Percentiles rank a stretch among this genome's conserved stretches.
phyloP scores from a whole-genome alignment of 2,113 vertebrate genomes.

The Anser cygnoides region DNA sequence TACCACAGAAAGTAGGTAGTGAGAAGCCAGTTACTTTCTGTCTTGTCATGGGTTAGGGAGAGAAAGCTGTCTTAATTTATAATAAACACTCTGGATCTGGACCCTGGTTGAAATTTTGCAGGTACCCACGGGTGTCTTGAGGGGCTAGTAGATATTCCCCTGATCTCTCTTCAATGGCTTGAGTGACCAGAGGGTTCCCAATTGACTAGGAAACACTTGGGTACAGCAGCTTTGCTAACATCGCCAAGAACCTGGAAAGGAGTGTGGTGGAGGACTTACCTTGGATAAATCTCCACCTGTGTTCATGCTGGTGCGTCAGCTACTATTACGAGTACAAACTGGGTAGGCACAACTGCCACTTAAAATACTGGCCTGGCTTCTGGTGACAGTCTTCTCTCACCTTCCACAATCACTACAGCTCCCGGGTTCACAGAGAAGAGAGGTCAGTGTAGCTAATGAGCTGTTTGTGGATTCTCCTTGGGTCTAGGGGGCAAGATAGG shows the following conservation, averaged over 20 bases:
- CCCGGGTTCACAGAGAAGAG: neutral
- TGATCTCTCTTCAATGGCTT: neutral
- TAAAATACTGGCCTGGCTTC: neutral
- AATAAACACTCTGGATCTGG: neutral
- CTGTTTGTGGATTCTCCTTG: neutral
- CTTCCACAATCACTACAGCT: neutral
- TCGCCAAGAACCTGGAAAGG: neutral
- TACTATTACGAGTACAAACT: neutral
- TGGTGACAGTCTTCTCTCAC: neutral
- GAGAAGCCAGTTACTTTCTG: neutral
- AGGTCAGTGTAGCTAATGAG: neutral
- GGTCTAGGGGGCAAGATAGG: neutral
- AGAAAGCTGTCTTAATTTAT: rapidly evolving
- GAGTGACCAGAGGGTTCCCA: neutral
- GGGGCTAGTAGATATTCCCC: neutral
- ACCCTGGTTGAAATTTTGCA: neutral
- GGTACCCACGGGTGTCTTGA: neutral
- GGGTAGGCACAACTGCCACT: too few relatives aligned
- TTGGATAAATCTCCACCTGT: neutral
- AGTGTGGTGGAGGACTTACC: neutral
- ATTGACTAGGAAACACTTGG: neutral
- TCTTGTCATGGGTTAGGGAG: neutral
- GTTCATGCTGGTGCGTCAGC: neutral
- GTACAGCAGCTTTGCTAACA: neutral
- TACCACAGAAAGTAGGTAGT: neutral